Evolutionary conservation across 2,888 invertebrate genomes (phyloP), one percentile per base, ranked within the genome.

Genomic region (Drosophila hamatofila): DNA sequence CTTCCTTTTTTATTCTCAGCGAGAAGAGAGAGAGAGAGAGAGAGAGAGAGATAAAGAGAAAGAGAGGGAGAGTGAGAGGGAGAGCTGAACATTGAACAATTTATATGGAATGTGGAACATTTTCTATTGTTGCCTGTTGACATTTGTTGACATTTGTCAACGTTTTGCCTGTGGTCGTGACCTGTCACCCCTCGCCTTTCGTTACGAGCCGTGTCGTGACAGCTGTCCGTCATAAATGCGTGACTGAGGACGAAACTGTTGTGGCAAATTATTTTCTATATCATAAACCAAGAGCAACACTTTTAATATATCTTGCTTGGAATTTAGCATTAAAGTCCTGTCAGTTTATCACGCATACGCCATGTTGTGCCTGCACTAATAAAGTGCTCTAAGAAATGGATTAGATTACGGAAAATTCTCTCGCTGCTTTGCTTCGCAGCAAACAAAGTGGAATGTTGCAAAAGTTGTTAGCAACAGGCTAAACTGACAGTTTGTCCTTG

Each of bases 71-170:
- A 6, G 48, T 3, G 4, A 39, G 5, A 27, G 48, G 0, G 27
- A 11, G 2, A 44, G 64, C 23, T 33, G 11, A 54, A 27, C 37
- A 56, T 70, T 66, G 48, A 67, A 55, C 46, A 74, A 79, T 79
- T 69, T 74, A 64, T 73, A 63, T 57, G 73, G 37, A 41, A 72
- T 66, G 72, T 63, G n/a, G 42, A 63, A 55, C 74, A 61, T 61
- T 62, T 72, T 74, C 72, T 72, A 78, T 81, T 87, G 80, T 79
- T 56, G 58, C 55, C 58, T 48, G 73, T 65, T 76, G 80, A 72
- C 80, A 74, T 73, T 59, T 49, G 77, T 58, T 61, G 78, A 75
- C 75, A 78, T 75, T 86, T 77, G 66, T 65, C 73, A 80, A 56
- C 68, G 52, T 61, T 59, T 44, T 54, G 72, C 57, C 57, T 56